Percentiles rank a stretch among this genome's conserved stretches.
These are phyloP conservation scores for Rhinatrema bivittatum DNA, from an alignment of 2,797 vertebrate genomes.

Conservation along the genomic window DNA sequence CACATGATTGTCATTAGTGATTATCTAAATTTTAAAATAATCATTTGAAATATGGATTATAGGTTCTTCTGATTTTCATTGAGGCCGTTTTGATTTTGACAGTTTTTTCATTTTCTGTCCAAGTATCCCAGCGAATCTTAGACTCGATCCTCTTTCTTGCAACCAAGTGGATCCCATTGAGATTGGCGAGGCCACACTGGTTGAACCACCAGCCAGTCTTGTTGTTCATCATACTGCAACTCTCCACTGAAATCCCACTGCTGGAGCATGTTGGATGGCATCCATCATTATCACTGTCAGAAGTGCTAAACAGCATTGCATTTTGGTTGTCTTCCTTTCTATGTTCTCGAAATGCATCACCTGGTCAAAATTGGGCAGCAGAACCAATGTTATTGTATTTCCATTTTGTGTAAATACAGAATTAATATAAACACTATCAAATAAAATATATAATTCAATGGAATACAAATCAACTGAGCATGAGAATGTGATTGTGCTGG, in stretches of 20 bases:
- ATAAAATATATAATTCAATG: too few species aligned
- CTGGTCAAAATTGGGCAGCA: conserved; percentile 37
- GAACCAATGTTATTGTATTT: neutral
- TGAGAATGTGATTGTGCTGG: too few species aligned
- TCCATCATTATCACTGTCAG: conserved; percentile 80
- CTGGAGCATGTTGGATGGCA: conserved; percentile 69
- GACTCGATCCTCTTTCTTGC: conserved; percentile 47
- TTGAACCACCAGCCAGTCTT: conserved; percentile 87
- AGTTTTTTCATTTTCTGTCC: conserved; percentile 62
- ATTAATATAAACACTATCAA: too few species aligned
- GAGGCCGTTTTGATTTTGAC: conserved; percentile 80
- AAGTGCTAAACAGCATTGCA: conserved; percentile 79
- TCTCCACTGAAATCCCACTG: conserved; percentile 61
- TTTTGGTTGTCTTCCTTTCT: conserved; percentile 81
- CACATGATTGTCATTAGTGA: too few species aligned
- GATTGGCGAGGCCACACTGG: conserved; percentile 78
- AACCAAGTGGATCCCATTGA: conserved; percentile 68
- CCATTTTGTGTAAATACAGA: neutral
- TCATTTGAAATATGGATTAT: conserved; percentile 51
- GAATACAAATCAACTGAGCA: too few species aligned
- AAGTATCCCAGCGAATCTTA: conserved; percentile 79
- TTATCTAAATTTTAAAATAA: neutral
- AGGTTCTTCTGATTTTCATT: conserved; percentile 80
- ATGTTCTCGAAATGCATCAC: conserved; percentile 81
- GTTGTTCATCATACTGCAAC: conserved; percentile 71